Evolutionary conservation across 2,797 vertebrate genomes (phyloP).

Genomic region (Tapera naevia): DNA sequence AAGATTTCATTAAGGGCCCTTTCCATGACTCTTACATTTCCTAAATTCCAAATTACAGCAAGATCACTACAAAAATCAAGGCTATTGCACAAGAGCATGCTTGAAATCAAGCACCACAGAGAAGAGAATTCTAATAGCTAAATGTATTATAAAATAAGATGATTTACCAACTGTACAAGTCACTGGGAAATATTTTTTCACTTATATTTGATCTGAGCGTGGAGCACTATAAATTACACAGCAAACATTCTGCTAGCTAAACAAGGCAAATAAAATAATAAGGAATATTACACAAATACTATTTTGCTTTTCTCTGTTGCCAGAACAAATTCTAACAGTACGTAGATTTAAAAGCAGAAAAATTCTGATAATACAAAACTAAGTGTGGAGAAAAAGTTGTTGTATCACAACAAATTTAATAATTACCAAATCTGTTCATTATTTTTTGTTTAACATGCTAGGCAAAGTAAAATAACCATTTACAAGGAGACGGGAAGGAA

Average conservation of each 20-base stretch:
- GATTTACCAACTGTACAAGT: constrained; percentile 40
- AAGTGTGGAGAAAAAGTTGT: neutral
- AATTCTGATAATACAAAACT: neutral
- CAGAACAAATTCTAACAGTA: neutral
- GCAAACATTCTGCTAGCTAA: neutral
- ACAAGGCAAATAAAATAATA: neutral
- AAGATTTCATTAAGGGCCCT: neutral
- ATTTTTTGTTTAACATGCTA: neutral
- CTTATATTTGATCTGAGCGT: constrained; percentile 33
- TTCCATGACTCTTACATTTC: constrained; percentile 34
- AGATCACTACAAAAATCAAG: constrained; percentile 11
- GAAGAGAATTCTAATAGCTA: neutral
- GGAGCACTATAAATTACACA: constrained; percentile 3
- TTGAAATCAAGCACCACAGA: constrained; percentile 6
- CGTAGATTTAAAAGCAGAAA: neutral
- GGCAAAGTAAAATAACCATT: neutral
- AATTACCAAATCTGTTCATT: neutral
- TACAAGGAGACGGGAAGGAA: neutral
- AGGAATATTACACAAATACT: neutral
- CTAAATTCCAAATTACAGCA: constrained; percentile 49
- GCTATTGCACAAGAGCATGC: constrained; percentile 48
- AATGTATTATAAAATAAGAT: constrained; percentile 33
- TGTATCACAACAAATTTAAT: neutral
- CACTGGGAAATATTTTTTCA: constrained; percentile 36
- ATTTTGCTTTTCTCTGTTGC: neutral